Evolutionary conservation across 2,113 vertebrate species (phyloP).

Genomic region (Antigone vipio): DNA sequence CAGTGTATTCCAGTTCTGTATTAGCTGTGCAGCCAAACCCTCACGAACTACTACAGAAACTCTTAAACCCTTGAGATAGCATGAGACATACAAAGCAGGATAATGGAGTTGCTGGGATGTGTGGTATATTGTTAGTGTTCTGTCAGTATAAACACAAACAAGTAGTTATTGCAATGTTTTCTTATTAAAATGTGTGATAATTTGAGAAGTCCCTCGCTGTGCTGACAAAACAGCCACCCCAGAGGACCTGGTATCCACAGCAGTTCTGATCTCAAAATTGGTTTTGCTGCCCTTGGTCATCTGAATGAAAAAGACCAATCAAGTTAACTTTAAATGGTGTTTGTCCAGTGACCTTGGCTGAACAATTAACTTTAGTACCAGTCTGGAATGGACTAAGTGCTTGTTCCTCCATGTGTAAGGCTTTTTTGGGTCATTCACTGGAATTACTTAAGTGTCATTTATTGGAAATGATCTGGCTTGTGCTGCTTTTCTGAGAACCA

Average conservation of each 20-base stretch:
- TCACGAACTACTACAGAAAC: not conserved
- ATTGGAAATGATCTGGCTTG: slow-evolving; percentile 37
- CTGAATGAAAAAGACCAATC: not conserved
- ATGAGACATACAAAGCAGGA: not conserved
- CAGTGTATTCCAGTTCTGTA: not conserved
- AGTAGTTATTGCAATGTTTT: not conserved
- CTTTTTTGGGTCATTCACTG: slow-evolving; percentile 13
- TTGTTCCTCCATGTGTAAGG: not conserved
- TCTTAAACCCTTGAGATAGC: not conserved
- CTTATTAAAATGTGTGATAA: not conserved
- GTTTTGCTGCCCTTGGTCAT: not conserved
- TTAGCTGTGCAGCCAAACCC: not conserved
- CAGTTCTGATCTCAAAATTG: not conserved
- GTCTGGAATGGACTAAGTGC: not conserved
- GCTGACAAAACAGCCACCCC: not conserved
- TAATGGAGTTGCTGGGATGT: not conserved
- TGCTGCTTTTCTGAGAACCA: slow-evolving; percentile 52
- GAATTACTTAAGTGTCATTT: slow-evolving; percentile 35
- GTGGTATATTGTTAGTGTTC: not conserved
- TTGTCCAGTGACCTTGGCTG: not conserved
- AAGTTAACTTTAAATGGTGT: not conserved
- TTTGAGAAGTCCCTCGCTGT: not conserved
- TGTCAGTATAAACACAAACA: not conserved
- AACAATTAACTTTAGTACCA: slow-evolving; percentile 16
- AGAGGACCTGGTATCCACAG: not conserved